Conservation (phyloP, 2,888 invertebrate genomes). For the Calliscelio sp. region DNA sequence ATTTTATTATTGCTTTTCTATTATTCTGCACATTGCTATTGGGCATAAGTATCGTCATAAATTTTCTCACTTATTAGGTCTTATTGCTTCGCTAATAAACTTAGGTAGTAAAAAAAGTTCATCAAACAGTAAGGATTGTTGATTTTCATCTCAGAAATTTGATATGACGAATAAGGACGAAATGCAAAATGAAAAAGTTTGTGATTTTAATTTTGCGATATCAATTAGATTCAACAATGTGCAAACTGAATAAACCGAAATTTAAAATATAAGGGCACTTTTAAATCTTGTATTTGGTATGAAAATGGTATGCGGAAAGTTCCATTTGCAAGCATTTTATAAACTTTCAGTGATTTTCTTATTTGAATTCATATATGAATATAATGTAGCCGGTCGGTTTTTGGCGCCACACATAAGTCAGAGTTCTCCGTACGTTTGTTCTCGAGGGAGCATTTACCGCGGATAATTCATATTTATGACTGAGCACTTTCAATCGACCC, state of each 20-base stretch:
- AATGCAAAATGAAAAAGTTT: not conserved
- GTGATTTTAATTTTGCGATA: too few relatives aligned
- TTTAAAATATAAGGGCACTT: conserved; percentile 1
- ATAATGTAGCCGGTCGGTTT: conserved; percentile 50
- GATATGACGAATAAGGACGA: too few relatives aligned
- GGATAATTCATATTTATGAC: conserved; percentile 86
- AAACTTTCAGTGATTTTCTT: conserved; percentile 29
- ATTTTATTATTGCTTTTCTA: conserved; percentile 50
- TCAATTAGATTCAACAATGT: too few relatives aligned
- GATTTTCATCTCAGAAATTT: not conserved
- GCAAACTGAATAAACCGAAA: too few relatives aligned
- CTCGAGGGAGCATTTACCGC: conserved; percentile 85
- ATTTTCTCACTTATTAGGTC: conserved; percentile 29
- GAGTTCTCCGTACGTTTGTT: conserved; percentile 60
- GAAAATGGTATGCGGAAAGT: not conserved
- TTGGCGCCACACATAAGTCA: conserved; percentile 61
- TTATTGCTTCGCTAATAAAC: conserved; percentile 34
- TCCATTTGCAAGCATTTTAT: not conserved
- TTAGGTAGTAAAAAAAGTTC: conserved; percentile 12
- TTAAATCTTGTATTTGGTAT: not conserved
- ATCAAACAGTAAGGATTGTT: not conserved
- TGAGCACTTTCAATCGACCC: conserved; percentile 85
- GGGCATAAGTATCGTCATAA: conserved; percentile 50
- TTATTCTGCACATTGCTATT: conserved; percentile 44
- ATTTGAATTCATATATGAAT: conserved; percentile 5